Evolutionary conservation across 1,140 invertebrate species (phyloP), one percentile per base, ranked within the genome.

Genomic region (Drosophila gunungcola): DNA sequence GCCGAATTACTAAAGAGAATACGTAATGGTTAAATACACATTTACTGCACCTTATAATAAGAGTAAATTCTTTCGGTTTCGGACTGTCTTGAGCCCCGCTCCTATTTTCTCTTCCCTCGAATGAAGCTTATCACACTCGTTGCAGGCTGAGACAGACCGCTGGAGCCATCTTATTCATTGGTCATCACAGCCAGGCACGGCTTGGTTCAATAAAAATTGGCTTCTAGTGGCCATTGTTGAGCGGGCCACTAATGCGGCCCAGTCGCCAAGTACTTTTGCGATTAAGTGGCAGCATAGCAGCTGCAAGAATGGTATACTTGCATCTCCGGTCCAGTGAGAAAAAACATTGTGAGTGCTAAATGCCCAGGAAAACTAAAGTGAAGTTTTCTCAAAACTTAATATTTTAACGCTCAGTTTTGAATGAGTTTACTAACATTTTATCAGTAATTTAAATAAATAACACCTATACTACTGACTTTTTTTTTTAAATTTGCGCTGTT

Each of bases 121-220:
- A 11, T 6, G 5, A 32, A 56, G 58, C 61, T 64, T 56, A 67
- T 73, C 42, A 42, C 61, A 51, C 48, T 60, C 29, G 29, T 42
- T 29, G 25, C 53, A 46, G 57, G 38, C 64, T 64, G 21, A 56
- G 62, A n/a, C 29, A 25, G 16, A 27, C 32, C 42, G 12, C 36
- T 38, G 38, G 16, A 63, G 43, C 27, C 70, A 27, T 55, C 61
- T 67, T 39, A 75, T 57, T 75, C 72, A 57, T 45, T 43, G 72
- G 60, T 64, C 52, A 56, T 53, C 53, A 43, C 25, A 42, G 54
- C 36, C 61, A 25, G 54, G 43, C 53, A 10, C 7, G 39, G 34
- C 48, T 67, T 67, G 61, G 56, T 86, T 78, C 82, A 78, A 88
- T 85, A 88, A 81, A 88, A 85, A 84, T 75, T 86, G 83, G 68